phyloP scores from a whole-genome alignment of 1,140 invertebrate genomes.

The Elymnias hypermnestra region DNA sequence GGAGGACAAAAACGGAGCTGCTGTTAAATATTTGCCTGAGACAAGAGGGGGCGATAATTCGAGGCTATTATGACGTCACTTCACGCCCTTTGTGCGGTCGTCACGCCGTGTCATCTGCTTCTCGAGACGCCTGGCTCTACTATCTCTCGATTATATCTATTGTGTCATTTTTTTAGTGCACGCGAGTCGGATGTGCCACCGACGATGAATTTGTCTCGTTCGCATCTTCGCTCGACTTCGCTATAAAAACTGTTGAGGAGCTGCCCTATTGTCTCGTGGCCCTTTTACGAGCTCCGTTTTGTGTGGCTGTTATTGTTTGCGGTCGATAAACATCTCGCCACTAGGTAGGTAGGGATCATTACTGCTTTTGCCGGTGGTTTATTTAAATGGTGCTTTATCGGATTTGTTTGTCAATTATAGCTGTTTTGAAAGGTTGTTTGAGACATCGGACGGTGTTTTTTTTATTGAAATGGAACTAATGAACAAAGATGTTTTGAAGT shows the following conservation, averaged over 20 bases:
- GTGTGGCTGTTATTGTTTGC: conserved; percentile 73
- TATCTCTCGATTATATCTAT: conserved; percentile 74
- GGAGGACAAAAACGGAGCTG: conserved; percentile 65
- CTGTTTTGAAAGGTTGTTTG: conserved; percentile 38
- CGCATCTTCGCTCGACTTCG: conserved; percentile 60
- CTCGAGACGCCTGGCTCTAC: conserved; percentile 68
- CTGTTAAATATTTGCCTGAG: conserved; percentile 75
- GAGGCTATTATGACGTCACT: conserved; percentile 75
- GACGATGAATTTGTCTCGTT: conserved; percentile 70
- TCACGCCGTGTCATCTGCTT: conserved; percentile 73
- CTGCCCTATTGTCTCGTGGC: conserved; percentile 65
- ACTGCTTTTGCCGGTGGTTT: conserved; percentile 58
- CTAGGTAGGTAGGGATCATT: conserved; percentile 70
- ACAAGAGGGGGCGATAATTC: conserved; percentile 75
- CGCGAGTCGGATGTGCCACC: conserved; percentile 70
- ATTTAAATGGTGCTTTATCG: conserved; percentile 57
- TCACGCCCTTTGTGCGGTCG: conserved; percentile 72
- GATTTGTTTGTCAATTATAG: conserved; percentile 58
- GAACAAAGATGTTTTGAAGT: conserved; percentile 43
- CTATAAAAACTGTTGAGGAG: conserved; percentile 66
- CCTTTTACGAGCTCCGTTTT: conserved; percentile 72
- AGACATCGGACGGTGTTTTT: conserved; percentile 34
- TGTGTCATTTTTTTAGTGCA: conserved; percentile 68
- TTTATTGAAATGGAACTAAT: conserved; percentile 51
- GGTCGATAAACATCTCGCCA: conserved; percentile 73